Conservation (phyloP, 2,113 vertebrate genomes). For the Myiagra hebetior region DNA sequence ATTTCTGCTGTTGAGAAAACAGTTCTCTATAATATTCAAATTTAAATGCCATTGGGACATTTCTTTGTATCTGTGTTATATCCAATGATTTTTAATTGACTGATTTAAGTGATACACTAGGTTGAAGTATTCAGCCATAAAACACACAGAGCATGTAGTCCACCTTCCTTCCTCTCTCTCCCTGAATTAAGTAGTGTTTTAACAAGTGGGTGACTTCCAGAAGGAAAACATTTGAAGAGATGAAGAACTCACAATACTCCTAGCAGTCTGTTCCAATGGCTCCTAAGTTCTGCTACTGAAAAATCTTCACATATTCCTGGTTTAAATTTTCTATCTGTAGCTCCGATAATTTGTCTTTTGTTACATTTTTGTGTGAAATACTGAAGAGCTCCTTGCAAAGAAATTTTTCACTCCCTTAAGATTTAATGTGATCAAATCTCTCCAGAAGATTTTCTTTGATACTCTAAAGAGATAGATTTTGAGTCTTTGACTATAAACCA, state of each 20-base stretch:
- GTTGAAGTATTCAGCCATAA: background rate
- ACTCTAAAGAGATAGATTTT: background rate
- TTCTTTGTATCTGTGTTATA: background rate
- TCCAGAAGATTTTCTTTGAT: background rate
- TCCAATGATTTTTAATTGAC: background rate
- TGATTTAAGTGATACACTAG: background rate
- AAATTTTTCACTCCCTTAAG: background rate
- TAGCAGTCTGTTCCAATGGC: background rate
- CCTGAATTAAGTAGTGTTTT: background rate
- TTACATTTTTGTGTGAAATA: background rate
- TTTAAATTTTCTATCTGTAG: background rate
- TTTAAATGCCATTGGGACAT: background rate
- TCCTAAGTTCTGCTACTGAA: background rate
- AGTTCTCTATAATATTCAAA: background rate
- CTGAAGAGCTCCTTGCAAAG: background rate
- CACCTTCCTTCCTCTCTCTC: background rate
- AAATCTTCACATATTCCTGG: background rate
- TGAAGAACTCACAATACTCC: background rate
- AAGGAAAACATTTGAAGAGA: background rate
- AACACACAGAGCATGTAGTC: background rate
- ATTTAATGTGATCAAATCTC: background rate
- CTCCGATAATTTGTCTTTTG: background rate
- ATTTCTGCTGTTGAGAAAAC: background rate
- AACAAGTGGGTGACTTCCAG: background rate
- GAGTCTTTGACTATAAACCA: background rate